Evolutionary conservation across 2,797 vertebrate species (phyloP), one percentile per base, ranked within the genome.

Genomic region (Sebastes matsubarae): DNA sequence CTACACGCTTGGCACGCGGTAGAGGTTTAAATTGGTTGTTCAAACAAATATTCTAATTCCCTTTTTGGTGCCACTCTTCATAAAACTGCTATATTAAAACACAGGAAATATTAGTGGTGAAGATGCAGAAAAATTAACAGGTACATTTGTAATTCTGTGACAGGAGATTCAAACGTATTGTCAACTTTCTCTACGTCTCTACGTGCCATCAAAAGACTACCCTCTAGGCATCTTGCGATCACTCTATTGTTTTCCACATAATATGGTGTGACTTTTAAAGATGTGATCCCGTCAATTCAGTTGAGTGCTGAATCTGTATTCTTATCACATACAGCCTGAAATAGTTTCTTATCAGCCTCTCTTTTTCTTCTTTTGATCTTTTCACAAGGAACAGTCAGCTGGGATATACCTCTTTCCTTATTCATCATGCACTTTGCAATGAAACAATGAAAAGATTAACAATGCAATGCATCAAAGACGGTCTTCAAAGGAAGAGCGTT

Each of bases 391-490:
- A 71, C 68, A 84, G 83, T 86, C 89, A 84, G 68, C 70, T 66
- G 89, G 86, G 89, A 86, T 70, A 57, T 36, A 64, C 72, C 64
- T 80, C 80, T 52, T 91, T 86, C 70, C 67, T 91, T 88, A 91
- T 93, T 92, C 91, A 92, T 88, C 88, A 76, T 76, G 80, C 80
- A 87, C 86, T 83, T 89, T 83, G 82, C 87, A 83, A 83, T 75
- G 91, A 92, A 92, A 92, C 84, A 79, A 89, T 84, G 86, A 84
- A 88, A 83, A 89, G 83, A 90, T 92, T 93, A 91, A 89, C 90
- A 91, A 87, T 86, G 81, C 79, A 80, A 72, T 74, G 89, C 88
- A 88, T 92, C 91, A 89, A 93, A 91, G 91, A 85, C 52, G 24
- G 60, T 83, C 89, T 91, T 94, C 90, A 93, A 92, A 95, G 87